Percentiles rank a stretch among this genome's conserved stretches.
phyloP scores from a whole-genome alignment of 2,797 vertebrate genomes.

The Alcedo quadribrachys region DNA sequence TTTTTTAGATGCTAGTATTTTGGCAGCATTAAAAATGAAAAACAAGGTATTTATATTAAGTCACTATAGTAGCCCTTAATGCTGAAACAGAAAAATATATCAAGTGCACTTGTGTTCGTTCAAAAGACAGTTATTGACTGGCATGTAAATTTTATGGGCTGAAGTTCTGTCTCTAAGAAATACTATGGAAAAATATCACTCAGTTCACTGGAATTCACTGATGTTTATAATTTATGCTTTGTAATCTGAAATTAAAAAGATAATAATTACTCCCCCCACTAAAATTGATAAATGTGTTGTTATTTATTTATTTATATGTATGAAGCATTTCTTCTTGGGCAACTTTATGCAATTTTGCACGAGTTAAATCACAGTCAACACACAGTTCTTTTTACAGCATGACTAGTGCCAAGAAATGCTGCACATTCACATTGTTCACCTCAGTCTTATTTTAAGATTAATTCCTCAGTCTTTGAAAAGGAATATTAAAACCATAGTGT shows the following conservation, averaged over 20 bases:
- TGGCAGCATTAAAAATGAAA: neutral
- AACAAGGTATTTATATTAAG: neutral
- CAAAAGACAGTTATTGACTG: neutral
- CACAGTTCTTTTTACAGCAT: neutral
- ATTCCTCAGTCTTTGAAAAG: neutral
- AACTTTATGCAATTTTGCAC: neutral
- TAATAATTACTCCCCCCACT: neutral
- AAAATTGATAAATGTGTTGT: neutral
- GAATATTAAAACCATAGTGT: neutral
- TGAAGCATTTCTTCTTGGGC: neutral
- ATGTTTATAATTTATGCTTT: neutral
- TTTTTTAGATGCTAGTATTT: neutral
- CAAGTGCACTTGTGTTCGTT: neutral
- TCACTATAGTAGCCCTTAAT: neutral
- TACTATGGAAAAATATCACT: neutral
- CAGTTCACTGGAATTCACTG: neutral
- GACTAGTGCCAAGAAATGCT: neutral
- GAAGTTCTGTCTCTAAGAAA: neutral
- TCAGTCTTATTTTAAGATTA: neutral
- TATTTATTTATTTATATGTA: too few relatives aligned
- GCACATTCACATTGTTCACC: accelerated
- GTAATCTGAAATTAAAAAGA: neutral
- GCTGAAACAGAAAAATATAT: neutral
- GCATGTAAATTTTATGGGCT: neutral
- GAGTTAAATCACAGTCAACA: neutral